phyloP scores from a whole-genome alignment of 2,113 vertebrate genomes.

The Maccullochella peelii region DNA sequence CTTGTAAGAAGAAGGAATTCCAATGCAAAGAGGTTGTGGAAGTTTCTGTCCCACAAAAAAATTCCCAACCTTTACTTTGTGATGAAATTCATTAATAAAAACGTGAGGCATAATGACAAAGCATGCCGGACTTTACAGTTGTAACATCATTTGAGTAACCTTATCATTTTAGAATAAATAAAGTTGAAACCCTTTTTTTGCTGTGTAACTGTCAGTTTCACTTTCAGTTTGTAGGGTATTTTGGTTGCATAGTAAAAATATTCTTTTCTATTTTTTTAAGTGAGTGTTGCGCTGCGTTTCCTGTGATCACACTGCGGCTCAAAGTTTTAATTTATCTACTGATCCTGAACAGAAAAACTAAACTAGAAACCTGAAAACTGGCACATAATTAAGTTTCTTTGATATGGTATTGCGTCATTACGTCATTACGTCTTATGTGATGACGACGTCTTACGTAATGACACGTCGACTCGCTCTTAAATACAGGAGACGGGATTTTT shows the following conservation, averaged over 20 bases:
- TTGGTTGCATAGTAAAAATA: neutral
- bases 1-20: no score
- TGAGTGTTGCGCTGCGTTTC: neutral
- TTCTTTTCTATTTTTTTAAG: neutral
- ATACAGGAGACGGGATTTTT: no score
- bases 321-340: neutral
- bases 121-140: neutral
- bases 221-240: neutral
- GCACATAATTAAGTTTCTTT: no score
- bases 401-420: no score
- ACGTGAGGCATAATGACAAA: neutral
- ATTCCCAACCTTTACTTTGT: neutral
- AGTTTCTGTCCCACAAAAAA: neutral
- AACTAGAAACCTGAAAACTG: no score
- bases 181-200: neutral
- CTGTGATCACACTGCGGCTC: neutral
- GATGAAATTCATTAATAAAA: neutral
- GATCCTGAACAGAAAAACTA: neutral
- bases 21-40: neutral
- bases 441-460: no score
- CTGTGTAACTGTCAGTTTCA: neutral
- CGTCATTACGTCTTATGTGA: no score
- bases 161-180: slow-evolving; percentile 46
- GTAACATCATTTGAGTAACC: neutral
- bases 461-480: no score